Conservation (phyloP, 2,797 vertebrate species). For the Tadarida brasiliensis region DNA sequence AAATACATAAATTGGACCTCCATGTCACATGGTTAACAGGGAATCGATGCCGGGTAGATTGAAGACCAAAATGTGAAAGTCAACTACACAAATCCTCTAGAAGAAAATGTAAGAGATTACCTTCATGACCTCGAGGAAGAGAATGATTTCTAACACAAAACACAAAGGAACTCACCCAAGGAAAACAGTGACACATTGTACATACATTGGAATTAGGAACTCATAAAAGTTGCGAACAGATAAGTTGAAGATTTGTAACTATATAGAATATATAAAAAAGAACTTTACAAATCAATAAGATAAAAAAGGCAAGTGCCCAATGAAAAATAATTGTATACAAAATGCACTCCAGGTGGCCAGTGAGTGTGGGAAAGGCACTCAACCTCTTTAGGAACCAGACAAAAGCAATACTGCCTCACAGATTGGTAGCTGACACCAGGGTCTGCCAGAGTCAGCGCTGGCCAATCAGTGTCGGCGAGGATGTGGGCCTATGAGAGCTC, state of each 20-base stretch:
- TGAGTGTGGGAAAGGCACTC: neutral
- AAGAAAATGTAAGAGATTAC: neutral
- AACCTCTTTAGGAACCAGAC: neutral
- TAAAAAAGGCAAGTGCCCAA: neutral
- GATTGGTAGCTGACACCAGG: neutral
- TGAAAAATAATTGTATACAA: neutral
- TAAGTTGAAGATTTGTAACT: neutral
- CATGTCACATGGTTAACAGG: neutral
- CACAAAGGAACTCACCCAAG: neutral
- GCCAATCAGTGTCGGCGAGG: accelerated
- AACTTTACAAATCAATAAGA: neutral
- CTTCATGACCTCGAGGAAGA: neutral
- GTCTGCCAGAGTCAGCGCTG: accelerated
- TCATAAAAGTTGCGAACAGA: neutral
- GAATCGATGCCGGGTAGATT: neutral
- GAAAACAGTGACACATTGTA: neutral
- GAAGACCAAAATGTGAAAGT: neutral
- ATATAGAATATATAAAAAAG: neutral
- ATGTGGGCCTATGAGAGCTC: neutral
- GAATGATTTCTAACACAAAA: neutral
- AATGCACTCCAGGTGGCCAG: neutral
- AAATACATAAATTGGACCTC: neutral
- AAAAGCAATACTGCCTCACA: neutral
- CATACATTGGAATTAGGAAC: neutral
- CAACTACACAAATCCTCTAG: neutral